These are phyloP conservation scores for Poecilia latipinna DNA, from an alignment of 2,113 vertebrate species.

Conservation along the genomic window DNA sequence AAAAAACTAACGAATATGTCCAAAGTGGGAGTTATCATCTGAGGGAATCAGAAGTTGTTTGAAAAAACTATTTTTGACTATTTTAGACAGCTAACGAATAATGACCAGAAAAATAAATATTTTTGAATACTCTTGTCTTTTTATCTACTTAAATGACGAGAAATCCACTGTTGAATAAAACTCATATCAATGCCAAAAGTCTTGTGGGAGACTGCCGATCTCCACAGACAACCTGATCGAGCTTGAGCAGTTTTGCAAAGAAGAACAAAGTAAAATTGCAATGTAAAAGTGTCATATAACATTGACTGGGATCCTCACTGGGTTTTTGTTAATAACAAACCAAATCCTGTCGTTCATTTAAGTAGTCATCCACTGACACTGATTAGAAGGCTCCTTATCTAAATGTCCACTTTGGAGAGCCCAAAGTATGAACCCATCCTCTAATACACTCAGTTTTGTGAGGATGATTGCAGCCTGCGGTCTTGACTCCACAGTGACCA, in stretches of 20 bases:
- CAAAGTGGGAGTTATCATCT: background rate
- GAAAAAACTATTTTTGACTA: background rate
- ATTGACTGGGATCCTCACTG: background rate
- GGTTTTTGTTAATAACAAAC: background rate
- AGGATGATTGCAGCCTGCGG: slow-evolving; percentile 37
- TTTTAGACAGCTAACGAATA: background rate
- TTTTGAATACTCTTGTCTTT: background rate
- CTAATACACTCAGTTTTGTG: slow-evolving; percentile 16
- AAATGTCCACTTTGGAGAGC: background rate
- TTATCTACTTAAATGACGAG: background rate
- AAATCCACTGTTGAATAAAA: too few relatives aligned
- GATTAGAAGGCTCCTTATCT: background rate
- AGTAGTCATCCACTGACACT: background rate
- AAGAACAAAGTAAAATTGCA: too few relatives aligned
- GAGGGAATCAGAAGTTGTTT: background rate
- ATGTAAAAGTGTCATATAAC: background rate
- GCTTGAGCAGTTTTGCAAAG: too few relatives aligned
- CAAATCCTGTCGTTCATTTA: background rate
- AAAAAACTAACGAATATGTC: too few relatives aligned
- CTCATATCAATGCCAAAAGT: too few relatives aligned
- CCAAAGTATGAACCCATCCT: slow-evolving; percentile 11
- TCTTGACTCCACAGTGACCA: slow-evolving; percentile 21
- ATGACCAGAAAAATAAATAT: background rate
- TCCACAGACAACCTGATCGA: too few relatives aligned
- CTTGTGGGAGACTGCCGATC: too few relatives aligned